Evolutionary conservation across 2,113 vertebrate species (phyloP).

Genomic region (Setophaga kirtlandii): DNA sequence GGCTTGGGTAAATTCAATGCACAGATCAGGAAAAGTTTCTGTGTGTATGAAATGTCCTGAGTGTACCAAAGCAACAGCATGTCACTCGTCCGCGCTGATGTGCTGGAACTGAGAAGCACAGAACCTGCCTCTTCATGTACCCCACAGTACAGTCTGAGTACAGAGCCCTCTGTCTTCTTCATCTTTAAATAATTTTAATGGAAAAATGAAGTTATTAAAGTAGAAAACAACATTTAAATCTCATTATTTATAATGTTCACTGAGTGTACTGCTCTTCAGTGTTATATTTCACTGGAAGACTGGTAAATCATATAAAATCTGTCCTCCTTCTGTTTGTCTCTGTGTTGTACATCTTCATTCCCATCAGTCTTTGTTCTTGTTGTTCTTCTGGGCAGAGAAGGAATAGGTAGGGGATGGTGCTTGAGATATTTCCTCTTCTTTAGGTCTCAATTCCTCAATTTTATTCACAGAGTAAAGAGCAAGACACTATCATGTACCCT

Average conservation of each 20-base stretch:
- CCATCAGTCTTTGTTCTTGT: background rate
- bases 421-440: constrained; percentile 42
- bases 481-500: background rate
- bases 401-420: background rate
- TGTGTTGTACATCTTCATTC: background rate
- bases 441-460: constrained; percentile 52
- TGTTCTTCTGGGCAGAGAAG: background rate
- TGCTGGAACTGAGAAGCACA: background rate
- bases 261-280: background rate
- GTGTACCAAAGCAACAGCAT: background rate
- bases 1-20: background rate
- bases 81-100: background rate
- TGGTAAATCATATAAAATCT: background rate
- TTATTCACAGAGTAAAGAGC: background rate
- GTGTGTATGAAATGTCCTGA: fast-evolving
- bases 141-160: background rate
- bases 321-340: background rate
- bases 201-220: background rate
- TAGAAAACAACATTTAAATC: background rate
- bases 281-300: background rate
- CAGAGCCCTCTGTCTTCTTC: background rate
- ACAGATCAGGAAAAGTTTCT: background rate
- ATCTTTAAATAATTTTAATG: background rate
- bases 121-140: background rate
- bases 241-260: background rate